Percentiles rank a stretch among this genome's conserved stretches.
Evolutionary conservation across 2,888 invertebrate genomes (phyloP).

Genomic region (Tiphia femorata): DNA sequence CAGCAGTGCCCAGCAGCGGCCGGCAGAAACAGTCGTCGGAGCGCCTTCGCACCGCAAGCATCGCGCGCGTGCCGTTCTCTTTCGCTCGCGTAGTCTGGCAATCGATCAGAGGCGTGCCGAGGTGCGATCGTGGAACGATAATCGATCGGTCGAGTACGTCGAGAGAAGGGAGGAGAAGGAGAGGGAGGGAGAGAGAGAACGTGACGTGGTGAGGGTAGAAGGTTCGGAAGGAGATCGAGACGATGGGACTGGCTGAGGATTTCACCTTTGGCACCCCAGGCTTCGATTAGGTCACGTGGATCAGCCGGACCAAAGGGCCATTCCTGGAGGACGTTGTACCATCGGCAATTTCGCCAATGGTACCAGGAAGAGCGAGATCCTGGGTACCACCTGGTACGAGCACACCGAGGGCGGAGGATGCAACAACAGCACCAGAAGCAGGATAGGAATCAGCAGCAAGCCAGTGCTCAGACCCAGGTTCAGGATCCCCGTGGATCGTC

Average conservation of each 20-base stretch:
- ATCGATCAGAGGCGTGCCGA: background rate
- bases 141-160: background rate
- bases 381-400: constrained; percentile 33
- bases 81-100: constrained; percentile 14
- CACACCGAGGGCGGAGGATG: constrained; percentile 44
- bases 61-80: constrained; percentile 66
- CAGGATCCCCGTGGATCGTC: constrained; percentile 32
- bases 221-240: no score
- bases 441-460: constrained; percentile 29
- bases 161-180: background rate
- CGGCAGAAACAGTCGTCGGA: constrained; percentile 76
- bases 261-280: no score
- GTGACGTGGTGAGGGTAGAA: background rate
- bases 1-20: constrained; percentile 74
- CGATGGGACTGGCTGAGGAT: no score
- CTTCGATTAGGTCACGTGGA: constrained; percentile 1
- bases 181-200: background rate
- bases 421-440: constrained; percentile 49
- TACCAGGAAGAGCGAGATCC: constrained; percentile 28
- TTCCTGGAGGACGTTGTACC: background rate
- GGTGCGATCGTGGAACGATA: background rate
- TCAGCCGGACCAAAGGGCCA: background rate
- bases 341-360: constrained; percentile 38
- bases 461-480: constrained; percentile 32
- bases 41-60: constrained; percentile 76